Evolutionary conservation across 2,888 invertebrate genomes (phyloP).

Genomic region (Muschampia plurimacula): DNA sequence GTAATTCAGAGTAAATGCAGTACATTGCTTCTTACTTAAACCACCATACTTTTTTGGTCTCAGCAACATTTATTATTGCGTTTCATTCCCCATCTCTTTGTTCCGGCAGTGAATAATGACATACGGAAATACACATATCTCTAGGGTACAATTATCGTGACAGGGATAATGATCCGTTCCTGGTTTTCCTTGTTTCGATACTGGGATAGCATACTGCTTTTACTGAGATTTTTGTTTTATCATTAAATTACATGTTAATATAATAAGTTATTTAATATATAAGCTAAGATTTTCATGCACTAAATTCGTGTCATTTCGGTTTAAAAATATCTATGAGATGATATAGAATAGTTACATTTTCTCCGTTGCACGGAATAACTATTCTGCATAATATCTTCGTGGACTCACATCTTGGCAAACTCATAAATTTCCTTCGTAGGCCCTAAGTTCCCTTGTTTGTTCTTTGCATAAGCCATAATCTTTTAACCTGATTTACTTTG

Average conservation of each 20-base stretch:
- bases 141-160: slow-evolving; percentile 33
- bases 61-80: slow-evolving; percentile 17
- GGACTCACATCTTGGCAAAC: slow-evolving; percentile 25
- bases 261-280: too few relatives aligned
- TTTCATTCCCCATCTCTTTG: slow-evolving; percentile 15
- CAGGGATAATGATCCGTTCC: slow-evolving; percentile 28
- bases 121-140: slow-evolving; percentile 35
- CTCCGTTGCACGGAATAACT: slow-evolving; percentile 23
- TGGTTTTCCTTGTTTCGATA: slow-evolving; percentile 25
- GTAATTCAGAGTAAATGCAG: background rate
- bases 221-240: background rate
- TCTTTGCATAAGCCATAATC: slow-evolving; percentile 31
- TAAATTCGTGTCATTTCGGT: background rate
- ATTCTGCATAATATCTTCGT: slow-evolving; percentile 24
- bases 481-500: slow-evolving; percentile 28
- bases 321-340: background rate
- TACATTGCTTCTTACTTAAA: background rate
- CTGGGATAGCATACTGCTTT: slow-evolving; percentile 1
- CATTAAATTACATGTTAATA: background rate
- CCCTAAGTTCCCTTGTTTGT: slow-evolving; percentile 27
- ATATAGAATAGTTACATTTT: background rate
- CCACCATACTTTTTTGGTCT: slow-evolving; percentile 21
- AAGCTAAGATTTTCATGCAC: too few relatives aligned
- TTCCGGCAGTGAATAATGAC: slow-evolving; percentile 32
- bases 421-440: slow-evolving; percentile 30